Evolutionary conservation across 2,797 vertebrate genomes (phyloP).

Genomic region (Clangula hyemalis): DNA sequence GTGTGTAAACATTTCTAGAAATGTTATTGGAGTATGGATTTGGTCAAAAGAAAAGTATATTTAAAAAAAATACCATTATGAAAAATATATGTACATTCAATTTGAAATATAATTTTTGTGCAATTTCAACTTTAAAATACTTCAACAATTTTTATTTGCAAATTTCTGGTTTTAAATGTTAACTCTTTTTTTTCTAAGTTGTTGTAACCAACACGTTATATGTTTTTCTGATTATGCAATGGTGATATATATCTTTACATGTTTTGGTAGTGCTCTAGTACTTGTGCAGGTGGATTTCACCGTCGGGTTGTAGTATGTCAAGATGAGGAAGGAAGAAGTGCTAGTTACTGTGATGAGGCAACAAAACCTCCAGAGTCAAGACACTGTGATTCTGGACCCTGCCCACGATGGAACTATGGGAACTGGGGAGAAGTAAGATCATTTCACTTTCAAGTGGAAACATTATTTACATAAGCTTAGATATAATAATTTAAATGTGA

Average conservation of each 20-base stretch:
- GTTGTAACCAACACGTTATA: neutral
- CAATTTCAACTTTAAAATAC: neutral
- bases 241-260: neutral
- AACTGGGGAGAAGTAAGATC: constrained; percentile 93
- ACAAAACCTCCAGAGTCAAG: constrained; percentile 89
- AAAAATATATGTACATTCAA: neutral
- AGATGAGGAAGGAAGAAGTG: constrained; percentile 88
- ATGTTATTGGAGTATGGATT: neutral
- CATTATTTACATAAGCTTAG: neutral
- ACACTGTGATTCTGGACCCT: constrained; percentile 91
- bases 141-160: neutral
- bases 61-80: neutral
- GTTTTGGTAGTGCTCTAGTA: constrained; percentile 90
- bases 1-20: neutral
- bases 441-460: neutral
- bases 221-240: neutral
- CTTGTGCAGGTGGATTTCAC: constrained; percentile 91
- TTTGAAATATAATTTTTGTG: neutral
- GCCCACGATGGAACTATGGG: constrained; percentile 92
- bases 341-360: constrained; percentile 85
- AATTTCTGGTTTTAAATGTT: neutral
- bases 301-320: constrained; percentile 94
- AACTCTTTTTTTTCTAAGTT: neutral
- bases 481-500: neutral
- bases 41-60: neutral